phyloP scores from a whole-genome alignment of 1,140 invertebrate genomes.

The Anthonomus grandis region DNA sequence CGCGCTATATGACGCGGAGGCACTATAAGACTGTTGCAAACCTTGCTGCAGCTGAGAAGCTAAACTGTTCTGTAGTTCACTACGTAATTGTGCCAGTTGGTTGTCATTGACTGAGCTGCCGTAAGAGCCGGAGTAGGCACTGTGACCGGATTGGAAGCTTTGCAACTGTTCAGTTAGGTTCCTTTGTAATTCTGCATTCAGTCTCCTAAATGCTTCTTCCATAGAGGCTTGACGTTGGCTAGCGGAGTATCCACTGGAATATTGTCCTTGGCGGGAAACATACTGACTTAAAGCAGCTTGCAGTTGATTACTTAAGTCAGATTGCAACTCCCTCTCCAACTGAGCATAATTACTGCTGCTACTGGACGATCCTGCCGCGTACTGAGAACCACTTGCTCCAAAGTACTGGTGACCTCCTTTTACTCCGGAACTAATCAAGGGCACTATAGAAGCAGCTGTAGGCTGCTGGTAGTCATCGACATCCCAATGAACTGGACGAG shows the following conservation, averaged over 20 bases:
- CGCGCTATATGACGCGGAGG: slow-evolving; percentile 29
- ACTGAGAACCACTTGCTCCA: not conserved
- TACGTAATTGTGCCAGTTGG: slow-evolving; percentile 30
- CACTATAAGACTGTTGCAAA: slow-evolving; percentile 33
- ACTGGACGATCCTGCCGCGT: slow-evolving; percentile 1
- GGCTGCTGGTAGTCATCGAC: slow-evolving; percentile 8
- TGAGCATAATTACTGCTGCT: slow-evolving; percentile 18
- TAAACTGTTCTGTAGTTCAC: slow-evolving; percentile 33
- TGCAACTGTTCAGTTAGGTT: slow-evolving; percentile 38
- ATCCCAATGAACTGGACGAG: not conserved
- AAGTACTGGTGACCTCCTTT: slow-evolving; percentile 14
- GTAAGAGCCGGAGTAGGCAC: slow-evolving; percentile 21
- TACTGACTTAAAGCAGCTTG: slow-evolving; percentile 31
- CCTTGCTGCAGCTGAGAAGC: slow-evolving; percentile 37
- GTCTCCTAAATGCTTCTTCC: slow-evolving; percentile 29
- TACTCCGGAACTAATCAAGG: slow-evolving; percentile 13
- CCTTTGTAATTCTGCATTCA: slow-evolving; percentile 37
- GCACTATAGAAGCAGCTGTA: slow-evolving; percentile 14
- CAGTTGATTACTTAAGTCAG: slow-evolving; percentile 36
- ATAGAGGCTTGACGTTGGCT: slow-evolving; percentile 22
- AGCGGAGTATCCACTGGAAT: slow-evolving; percentile 11
- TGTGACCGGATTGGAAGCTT: slow-evolving; percentile 21
- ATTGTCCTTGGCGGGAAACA: slow-evolving; percentile 14
- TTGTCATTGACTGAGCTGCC: slow-evolving; percentile 22
- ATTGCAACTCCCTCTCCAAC: slow-evolving; percentile 34